phyloP scores from a whole-genome alignment of 2,888 invertebrate species.

The Brachyptera putata region DNA sequence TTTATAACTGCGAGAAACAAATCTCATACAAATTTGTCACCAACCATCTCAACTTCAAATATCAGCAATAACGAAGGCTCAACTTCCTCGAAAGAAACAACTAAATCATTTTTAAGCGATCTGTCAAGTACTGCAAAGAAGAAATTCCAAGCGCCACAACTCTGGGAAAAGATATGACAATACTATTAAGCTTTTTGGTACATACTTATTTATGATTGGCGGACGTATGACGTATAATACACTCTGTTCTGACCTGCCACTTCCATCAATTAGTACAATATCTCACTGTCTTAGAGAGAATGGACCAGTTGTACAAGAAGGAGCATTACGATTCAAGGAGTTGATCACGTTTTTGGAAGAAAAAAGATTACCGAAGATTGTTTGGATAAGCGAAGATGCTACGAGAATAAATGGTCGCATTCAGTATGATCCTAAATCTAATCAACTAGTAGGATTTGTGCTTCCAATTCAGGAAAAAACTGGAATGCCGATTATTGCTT shows the following conservation, averaged over 20 bases:
- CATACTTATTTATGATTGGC: not conserved
- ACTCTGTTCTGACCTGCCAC: not conserved
- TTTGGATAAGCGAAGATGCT: slow-evolving; percentile 21
- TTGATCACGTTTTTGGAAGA: not conserved
- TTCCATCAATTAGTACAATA: not conserved
- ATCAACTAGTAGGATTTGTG: slow-evolving; percentile 17
- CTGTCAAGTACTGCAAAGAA: not conserved
- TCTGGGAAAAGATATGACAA: not conserved
- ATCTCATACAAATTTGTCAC: not conserved
- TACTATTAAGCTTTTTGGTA: not conserved
- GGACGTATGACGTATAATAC: not conserved
- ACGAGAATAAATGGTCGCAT: slow-evolving; percentile 8
- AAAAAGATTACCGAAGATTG: not conserved
- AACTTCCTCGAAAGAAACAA: not conserved
- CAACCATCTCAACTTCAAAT: not conserved
- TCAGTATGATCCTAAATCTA: not conserved
- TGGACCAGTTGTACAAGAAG: slow-evolving; percentile 3
- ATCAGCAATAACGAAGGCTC: too few species aligned
- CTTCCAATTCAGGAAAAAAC: not conserved
- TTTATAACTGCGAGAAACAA: not conserved
- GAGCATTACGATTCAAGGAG: slow-evolving; percentile 7
- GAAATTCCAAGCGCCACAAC: not conserved
- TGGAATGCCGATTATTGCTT: not conserved
- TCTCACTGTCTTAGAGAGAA: not conserved
- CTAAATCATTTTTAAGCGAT: not conserved